Evolutionary conservation across 2,113 vertebrate genomes (phyloP).

Genomic region (Toxotes chatareus): DNA sequence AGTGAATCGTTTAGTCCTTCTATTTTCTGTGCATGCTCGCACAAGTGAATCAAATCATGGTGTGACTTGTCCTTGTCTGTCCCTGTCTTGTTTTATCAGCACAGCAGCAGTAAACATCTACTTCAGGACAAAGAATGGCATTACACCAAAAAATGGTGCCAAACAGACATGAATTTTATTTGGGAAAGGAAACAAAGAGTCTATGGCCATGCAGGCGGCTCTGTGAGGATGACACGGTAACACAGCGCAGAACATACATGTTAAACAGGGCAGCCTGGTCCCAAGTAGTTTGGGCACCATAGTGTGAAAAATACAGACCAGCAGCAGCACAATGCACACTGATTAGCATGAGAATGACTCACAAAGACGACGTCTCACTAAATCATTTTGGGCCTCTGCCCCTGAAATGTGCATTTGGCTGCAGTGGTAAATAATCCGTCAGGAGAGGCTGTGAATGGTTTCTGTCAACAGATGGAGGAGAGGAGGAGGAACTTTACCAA

Average conservation of each 20-base stretch:
- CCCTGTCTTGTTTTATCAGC: background rate
- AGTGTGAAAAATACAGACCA: conserved; percentile 6
- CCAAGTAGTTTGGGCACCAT: background rate
- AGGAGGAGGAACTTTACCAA: conserved; percentile 22
- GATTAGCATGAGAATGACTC: conserved; percentile 37
- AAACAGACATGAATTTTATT: background rate
- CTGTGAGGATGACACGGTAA: background rate
- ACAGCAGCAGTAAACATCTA: background rate
- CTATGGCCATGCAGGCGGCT: background rate
- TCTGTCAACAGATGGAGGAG: conserved; percentile 27
- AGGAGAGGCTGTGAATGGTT: background rate
- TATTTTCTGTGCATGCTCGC: background rate
- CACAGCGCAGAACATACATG: background rate
- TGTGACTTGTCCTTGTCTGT: background rate
- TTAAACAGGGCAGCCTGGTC: background rate
- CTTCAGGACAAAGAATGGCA: background rate
- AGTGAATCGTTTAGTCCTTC: background rate
- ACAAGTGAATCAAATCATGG: background rate
- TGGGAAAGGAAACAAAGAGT: background rate
- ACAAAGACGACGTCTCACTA: background rate
- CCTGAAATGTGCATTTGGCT: background rate
- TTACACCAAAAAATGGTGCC: background rate
- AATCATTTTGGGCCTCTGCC: conserved; percentile 13
- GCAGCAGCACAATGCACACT: background rate
- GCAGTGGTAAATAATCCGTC: conserved; percentile 28